phyloP scores from a whole-genome alignment of 2,888 invertebrate genomes.

The Ectobius pallidus region DNA sequence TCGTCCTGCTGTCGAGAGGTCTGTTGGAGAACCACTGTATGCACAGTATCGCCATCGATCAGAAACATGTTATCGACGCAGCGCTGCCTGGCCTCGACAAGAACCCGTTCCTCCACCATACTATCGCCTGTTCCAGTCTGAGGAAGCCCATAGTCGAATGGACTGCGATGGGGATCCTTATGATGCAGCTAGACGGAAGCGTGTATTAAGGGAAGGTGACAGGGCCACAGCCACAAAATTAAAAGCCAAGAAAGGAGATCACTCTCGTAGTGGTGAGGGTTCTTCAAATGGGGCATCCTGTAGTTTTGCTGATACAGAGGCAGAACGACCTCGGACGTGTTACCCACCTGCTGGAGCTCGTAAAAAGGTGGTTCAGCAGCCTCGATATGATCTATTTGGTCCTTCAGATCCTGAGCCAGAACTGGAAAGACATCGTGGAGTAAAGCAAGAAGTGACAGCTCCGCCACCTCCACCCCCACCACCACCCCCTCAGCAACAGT shows the following conservation, averaged over 20 bases:
- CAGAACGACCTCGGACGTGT: neutral
- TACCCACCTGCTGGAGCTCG: slow-evolving; percentile 34
- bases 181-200: slow-evolving; percentile 41
- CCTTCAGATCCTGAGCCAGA: neutral
- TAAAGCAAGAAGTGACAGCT: neutral
- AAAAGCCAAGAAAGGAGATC: slow-evolving; percentile 41
- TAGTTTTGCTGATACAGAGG: slow-evolving; percentile 18
- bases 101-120: slow-evolving; percentile 22
- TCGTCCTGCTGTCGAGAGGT: slow-evolving; percentile 9
- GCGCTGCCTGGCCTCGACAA: slow-evolving; percentile 22
- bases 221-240: slow-evolving; percentile 38
- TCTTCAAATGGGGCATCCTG: slow-evolving; percentile 30
- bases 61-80: neutral
- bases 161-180: slow-evolving; percentile 34
- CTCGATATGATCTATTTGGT: neutral
- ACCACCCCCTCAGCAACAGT: neutral
- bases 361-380: slow-evolving; percentile 24
- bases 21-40: slow-evolving; percentile 24
- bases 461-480: neutral
- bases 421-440: neutral
- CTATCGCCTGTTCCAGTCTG: slow-evolving; percentile 28
- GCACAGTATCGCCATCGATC: slow-evolving; percentile 18
- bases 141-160: slow-evolving; percentile 16
- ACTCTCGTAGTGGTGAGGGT: slow-evolving; percentile 10
- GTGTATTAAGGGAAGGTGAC: slow-evolving; percentile 40